Percentiles rank a stretch among this genome's conserved stretches.
phyloP scores from a whole-genome alignment of 2,797 vertebrate genomes.

The Anniella stebbinsi region DNA sequence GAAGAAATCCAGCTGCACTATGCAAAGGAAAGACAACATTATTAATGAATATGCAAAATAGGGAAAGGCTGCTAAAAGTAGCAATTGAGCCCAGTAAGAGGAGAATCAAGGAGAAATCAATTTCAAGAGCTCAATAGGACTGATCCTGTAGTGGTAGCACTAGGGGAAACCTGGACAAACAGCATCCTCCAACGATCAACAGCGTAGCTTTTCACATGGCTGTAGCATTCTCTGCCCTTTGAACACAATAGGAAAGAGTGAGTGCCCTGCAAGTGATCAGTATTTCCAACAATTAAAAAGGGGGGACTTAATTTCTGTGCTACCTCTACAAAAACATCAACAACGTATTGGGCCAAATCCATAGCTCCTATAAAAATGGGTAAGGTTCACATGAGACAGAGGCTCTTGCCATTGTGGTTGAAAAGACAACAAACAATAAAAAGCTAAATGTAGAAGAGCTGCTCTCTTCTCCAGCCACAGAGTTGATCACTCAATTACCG shows the following conservation, averaged over 20 bases:
- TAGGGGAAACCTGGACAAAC: slow-evolving; percentile 68
- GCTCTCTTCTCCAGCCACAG: not conserved
- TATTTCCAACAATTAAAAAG: slow-evolving; percentile 31
- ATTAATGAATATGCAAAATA: slow-evolving; percentile 71
- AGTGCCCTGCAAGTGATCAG: slow-evolving; percentile 60
- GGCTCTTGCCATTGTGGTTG: not conserved
- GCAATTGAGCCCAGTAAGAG: slow-evolving; percentile 58
- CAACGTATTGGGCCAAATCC: not conserved
- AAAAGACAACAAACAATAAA: not conserved
- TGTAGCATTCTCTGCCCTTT: slow-evolving; percentile 76
- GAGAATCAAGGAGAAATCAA: slow-evolving; percentile 26
- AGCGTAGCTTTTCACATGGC: slow-evolving; percentile 63
- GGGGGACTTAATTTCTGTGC: not conserved
- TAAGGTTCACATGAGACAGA: not conserved
- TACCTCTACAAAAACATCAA: slow-evolving; percentile 11
- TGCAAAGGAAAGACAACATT: slow-evolving; percentile 70
- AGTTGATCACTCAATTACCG: not conserved
- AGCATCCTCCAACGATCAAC: slow-evolving; percentile 74
- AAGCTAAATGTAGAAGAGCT: not conserved
- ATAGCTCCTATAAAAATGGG: not conserved
- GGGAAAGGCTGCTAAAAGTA: slow-evolving; percentile 87
- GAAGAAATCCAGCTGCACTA: slow-evolving; percentile 56
- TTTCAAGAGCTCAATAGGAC: slow-evolving; percentile 52
- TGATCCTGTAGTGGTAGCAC: slow-evolving; percentile 73
- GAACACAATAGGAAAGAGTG: slow-evolving; percentile 74